These are phyloP conservation scores for Cynopterus sphinx DNA, from an alignment of 2,797 vertebrate genomes.

Conservation along the genomic window DNA sequence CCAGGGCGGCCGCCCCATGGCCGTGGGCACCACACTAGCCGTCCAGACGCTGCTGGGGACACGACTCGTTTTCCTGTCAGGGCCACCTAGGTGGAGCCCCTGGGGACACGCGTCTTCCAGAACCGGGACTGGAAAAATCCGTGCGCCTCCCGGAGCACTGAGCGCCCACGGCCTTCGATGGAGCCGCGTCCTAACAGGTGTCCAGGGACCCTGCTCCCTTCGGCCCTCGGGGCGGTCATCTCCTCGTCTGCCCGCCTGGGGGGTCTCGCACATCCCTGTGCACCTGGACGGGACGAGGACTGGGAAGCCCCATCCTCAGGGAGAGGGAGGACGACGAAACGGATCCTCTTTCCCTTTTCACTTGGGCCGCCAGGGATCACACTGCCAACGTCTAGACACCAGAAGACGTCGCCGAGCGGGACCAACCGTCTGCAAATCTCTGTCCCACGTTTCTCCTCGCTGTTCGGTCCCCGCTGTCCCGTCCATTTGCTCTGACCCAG, in stretches of 20 bases:
- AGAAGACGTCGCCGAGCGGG: background rate
- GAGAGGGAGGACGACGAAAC: background rate
- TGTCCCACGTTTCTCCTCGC: background rate
- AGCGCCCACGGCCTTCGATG: fast-evolving
- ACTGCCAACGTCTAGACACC: background rate
- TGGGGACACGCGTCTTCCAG: background rate
- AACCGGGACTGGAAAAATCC: background rate
- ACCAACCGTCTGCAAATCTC: fast-evolving
- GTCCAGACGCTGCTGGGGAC: background rate
- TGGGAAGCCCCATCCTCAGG: background rate
- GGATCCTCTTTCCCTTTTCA: constrained; percentile 14
- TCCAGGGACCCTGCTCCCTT: fast-evolving
- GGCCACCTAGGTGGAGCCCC: background rate
- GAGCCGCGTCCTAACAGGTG: background rate
- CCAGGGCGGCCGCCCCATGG: background rate
- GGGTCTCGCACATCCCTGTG: background rate
- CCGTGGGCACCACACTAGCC: background rate
- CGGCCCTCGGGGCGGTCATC: background rate
- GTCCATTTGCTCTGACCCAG: background rate
- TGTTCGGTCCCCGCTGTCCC: fast-evolving
- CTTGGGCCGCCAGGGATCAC: constrained; percentile 32
- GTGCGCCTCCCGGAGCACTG: background rate
- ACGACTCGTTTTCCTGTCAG: background rate
- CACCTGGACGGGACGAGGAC: background rate
- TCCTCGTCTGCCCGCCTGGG: fast-evolving